phyloP scores from a whole-genome alignment of 2,888 invertebrate species.

The Hartigia nigra region DNA sequence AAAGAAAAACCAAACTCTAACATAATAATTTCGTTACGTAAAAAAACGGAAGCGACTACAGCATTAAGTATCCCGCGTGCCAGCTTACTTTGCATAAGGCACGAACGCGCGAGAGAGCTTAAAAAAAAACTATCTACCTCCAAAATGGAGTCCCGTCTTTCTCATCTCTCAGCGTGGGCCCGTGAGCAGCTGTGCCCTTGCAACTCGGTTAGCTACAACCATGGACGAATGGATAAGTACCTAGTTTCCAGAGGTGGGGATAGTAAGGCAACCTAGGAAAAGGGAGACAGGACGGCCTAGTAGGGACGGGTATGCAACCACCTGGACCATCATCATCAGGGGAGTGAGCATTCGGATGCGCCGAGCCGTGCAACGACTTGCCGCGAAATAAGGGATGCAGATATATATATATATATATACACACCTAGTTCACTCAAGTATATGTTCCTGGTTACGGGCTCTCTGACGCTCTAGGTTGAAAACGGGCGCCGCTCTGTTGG shows the following conservation, averaged over 20 bases:
- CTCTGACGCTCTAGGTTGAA: background rate
- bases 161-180: background rate
- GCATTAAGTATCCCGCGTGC: background rate
- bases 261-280: background rate
- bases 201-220: slow-evolving; percentile 3
- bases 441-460: background rate
- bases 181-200: slow-evolving; percentile 9
- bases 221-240: slow-evolving; percentile 8
- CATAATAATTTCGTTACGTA: background rate
- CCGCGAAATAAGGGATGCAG: slow-evolving; percentile 61
- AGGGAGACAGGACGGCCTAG: background rate
- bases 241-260: background rate
- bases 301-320: slow-evolving; percentile 42
- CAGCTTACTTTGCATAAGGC: background rate
- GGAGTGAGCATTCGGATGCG: slow-evolving; percentile 64
- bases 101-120: background rate
- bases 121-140: background rate
- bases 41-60: background rate
- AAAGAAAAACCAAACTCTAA: background rate
- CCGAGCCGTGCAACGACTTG: slow-evolving; percentile 63
- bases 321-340: slow-evolving; percentile 50
- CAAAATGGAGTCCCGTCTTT: background rate
- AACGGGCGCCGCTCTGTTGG: slow-evolving; percentile 17
- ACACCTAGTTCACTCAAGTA: background rate
- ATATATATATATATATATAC: slow-evolving; percentile 14